These are phyloP conservation scores for Phyllostomus hastatus DNA, from an alignment of 2,113 vertebrate species.

Conservation along the genomic window DNA sequence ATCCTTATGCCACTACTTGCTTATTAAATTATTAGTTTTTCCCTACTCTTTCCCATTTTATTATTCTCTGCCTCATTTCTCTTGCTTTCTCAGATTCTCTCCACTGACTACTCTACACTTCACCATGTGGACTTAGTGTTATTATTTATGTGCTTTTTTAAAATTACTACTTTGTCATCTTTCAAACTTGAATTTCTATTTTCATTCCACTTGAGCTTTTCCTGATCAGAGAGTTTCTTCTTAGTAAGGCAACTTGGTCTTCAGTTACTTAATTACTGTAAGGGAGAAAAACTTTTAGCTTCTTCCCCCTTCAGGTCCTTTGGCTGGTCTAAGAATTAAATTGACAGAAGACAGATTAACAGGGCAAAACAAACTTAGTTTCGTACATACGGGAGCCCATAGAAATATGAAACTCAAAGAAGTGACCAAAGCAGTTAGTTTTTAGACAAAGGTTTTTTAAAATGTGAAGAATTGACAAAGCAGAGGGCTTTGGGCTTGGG, in stretches of 20 bases:
- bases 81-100: not conserved
- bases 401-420: not conserved
- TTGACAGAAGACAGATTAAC: not conserved
- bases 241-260: not conserved
- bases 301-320: not conserved
- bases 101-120: not conserved
- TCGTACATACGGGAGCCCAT: not conserved
- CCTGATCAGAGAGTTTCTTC: not conserved
- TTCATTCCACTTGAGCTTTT: not conserved
- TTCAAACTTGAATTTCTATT: not conserved
- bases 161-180: not conserved
- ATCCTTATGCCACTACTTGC: not conserved
- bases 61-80: not conserved
- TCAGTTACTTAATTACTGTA: not conserved
- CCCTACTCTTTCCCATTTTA: not conserved
- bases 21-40: not conserved
- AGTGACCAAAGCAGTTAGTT: not conserved
- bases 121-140: not conserved
- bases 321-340: not conserved
- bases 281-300: not conserved
- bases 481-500: not conserved
- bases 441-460: not conserved
- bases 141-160: not conserved
- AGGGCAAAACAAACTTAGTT: not conserved
- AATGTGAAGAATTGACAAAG: not conserved